These are phyloP conservation scores for Tridacna crocea DNA, from an alignment of 2,888 invertebrate genomes.

Conservation along the genomic window DNA sequence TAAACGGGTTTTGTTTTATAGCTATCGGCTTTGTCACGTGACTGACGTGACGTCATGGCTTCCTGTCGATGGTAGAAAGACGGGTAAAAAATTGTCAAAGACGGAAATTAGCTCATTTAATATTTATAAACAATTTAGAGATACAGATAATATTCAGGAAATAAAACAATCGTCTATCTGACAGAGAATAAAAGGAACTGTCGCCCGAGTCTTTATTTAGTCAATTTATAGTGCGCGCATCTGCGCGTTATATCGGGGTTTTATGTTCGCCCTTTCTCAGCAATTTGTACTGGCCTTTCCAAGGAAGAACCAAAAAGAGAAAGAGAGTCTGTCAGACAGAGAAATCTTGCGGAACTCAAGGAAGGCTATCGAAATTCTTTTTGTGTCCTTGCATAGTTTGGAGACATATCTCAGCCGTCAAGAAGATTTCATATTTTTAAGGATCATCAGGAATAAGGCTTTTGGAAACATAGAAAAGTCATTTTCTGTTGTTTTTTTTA, in stretches of 20 bases:
- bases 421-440: too few relatives aligned
- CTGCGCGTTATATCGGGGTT: neutral
- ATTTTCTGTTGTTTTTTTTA: too few relatives aligned
- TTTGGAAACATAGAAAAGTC: too few relatives aligned
- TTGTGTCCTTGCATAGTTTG: neutral
- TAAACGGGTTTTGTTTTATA: constrained; percentile 2
- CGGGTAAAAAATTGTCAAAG: constrained; percentile 1
- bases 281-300: neutral
- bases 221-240: constrained; percentile 11
- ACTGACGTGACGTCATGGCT: neutral
- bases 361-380: neutral
- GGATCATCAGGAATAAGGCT: too few relatives aligned
- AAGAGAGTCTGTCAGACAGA: too few relatives aligned
- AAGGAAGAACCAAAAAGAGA: too few relatives aligned
- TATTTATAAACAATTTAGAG: constrained; percentile 63
- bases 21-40: neutral
- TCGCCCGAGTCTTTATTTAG: constrained; percentile 9
- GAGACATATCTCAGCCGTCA: neutral
- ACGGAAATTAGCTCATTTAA: constrained; percentile 66
- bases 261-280: neutral
- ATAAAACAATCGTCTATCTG: constrained; percentile 38
- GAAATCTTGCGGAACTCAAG: too few relatives aligned
- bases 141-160: constrained; percentile 36
- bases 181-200: constrained; percentile 37
- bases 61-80: constrained; percentile 10